Evolutionary conservation across 2,888 invertebrate genomes (phyloP).

Genomic region (Erebia epiphron): DNA sequence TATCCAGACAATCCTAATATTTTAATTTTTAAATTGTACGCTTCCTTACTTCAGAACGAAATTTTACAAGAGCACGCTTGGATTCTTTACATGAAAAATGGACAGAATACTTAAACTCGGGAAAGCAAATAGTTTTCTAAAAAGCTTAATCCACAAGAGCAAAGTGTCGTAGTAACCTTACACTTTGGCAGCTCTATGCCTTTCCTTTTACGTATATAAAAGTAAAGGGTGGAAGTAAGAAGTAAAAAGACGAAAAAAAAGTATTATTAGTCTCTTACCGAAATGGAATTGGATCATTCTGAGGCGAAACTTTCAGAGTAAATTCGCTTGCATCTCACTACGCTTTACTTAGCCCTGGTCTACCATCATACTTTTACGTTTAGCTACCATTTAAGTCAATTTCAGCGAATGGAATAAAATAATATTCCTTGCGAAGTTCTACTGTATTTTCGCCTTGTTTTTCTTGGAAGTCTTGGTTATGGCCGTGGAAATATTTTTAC

Average conservation of each 20-base stretch:
- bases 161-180: no score
- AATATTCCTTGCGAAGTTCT: slow-evolving; percentile 54
- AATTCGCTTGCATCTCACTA: slow-evolving; percentile 71
- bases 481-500: slow-evolving; percentile 41
- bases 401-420: slow-evolving; percentile 62
- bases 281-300: slow-evolving; percentile 83
- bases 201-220: slow-evolving; percentile 69
- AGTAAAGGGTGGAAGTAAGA: slow-evolving; percentile 82
- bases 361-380: slow-evolving; percentile 77
- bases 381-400: slow-evolving; percentile 73
- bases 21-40: no score
- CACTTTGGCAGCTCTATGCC: slow-evolving; percentile 52
- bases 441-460: slow-evolving; percentile 48
- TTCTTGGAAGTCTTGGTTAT: slow-evolving; percentile 41
- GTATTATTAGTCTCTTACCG: slow-evolving; percentile 83
- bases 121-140: no score
- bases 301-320: slow-evolving; percentile 78
- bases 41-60: no score
- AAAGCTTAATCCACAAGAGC: no score
- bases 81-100: no score
- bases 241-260: slow-evolving; percentile 82
- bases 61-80: no score
- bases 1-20: no score
- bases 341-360: slow-evolving; percentile 75
- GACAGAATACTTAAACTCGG: no score